phyloP scores from a whole-genome alignment of 2,888 invertebrate genomes.

The Oscheius sp. region DNA sequence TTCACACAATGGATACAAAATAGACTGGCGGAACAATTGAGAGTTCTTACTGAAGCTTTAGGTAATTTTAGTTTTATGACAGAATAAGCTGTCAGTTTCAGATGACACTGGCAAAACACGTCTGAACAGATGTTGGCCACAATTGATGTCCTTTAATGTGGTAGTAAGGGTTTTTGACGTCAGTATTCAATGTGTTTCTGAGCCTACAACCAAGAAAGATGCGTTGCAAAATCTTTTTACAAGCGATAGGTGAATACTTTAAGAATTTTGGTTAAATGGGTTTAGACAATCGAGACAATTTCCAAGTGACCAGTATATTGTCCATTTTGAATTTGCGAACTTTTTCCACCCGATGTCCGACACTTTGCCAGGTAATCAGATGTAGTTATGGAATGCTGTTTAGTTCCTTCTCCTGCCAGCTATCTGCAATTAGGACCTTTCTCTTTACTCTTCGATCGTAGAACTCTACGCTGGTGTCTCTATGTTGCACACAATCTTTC shows the following conservation, averaged over 20 bases:
- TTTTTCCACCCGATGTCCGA: conserved; percentile 84
- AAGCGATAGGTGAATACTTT: conserved; percentile 75
- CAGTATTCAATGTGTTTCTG: conserved; percentile 83
- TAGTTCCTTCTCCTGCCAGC: conserved; percentile 92
- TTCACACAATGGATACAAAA: conserved; percentile 52
- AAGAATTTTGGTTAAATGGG: background rate
- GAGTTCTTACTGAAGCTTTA: background rate
- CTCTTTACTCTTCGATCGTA: conserved; percentile 84
- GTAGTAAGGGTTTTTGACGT: conserved; percentile 59
- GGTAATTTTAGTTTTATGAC: background rate
- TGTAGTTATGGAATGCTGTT: conserved; percentile 55
- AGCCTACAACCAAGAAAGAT: conserved; percentile 79
- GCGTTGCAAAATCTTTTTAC: conserved; percentile 78
- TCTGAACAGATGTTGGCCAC: conserved; percentile 60
- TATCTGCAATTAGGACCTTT: conserved; percentile 91
- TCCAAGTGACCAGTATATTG: conserved; percentile 86
- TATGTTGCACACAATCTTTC: conserved; percentile 88
- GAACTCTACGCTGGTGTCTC: conserved; percentile 90
- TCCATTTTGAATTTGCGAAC: conserved; percentile 95
- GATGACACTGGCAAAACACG: conserved; percentile 65
- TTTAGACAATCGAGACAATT: conserved; percentile 71
- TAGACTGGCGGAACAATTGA: conserved; percentile 35
- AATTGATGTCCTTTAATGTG: conserved; percentile 60
- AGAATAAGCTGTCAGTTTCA: conserved; percentile 42
- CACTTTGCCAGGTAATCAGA: conserved; percentile 70